A percentile compares a stretch with the other conserved stretches of the same genome.
Evolutionary conservation across 2,797 vertebrate genomes (phyloP).

Genomic region (Spatula versicolor): DNA sequence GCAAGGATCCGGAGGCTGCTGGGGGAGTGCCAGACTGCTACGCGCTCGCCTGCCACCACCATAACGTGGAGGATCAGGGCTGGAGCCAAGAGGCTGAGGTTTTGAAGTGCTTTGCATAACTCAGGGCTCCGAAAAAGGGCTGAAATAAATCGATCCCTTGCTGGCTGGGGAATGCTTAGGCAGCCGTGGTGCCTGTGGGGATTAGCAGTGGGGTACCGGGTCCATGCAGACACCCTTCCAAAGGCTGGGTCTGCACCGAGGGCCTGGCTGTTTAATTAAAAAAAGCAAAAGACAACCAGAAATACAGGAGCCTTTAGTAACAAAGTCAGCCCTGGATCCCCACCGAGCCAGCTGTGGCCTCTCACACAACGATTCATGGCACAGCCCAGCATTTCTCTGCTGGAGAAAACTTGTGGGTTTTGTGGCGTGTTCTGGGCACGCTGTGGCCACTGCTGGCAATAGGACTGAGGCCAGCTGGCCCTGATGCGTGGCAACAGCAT

Average conservation of each 20-base stretch:
- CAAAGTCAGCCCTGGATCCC: not conserved
- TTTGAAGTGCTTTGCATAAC: not conserved
- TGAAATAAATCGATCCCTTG: not conserved
- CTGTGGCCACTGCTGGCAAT: not conserved
- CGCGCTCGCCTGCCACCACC: not conserved
- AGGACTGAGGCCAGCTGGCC: not conserved
- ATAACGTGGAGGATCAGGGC: not conserved
- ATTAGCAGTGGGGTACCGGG: not conserved
- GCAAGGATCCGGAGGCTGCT: not conserved
- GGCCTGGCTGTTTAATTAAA: not conserved
- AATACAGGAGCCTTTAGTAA: not conserved
- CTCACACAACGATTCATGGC: not conserved
- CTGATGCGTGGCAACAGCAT: accelerated
- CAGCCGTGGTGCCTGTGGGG: not conserved
- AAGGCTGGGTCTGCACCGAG: accelerated
- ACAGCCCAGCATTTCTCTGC: accelerated
- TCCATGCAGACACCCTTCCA: not conserved
- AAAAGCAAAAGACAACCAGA: not conserved
- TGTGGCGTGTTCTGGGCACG: accelerated
- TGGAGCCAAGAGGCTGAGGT: not conserved
- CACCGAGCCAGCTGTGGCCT: not conserved
- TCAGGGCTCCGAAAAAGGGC: not conserved
- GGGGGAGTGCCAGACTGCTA: not conserved
- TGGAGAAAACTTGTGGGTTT: not conserved
- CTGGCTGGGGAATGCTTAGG: not conserved